Evolutionary conservation across 1,140 invertebrate species (phyloP).

Genomic region (Meloidogyne exigua): DNA sequence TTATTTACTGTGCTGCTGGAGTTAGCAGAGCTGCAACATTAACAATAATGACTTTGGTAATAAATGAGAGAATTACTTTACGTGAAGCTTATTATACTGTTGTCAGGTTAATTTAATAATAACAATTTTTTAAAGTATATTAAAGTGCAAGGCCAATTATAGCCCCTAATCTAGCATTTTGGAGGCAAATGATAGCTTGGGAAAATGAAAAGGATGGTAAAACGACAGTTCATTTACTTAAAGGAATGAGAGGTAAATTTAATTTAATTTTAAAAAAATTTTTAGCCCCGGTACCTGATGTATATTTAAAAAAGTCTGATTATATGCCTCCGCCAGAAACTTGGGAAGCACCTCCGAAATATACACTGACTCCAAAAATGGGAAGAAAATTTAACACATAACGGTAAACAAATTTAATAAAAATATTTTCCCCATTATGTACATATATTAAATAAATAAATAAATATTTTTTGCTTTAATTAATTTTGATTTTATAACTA

Average conservation of each 20-base stretch:
- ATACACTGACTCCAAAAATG: background rate
- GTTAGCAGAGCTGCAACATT: constrained; percentile 79
- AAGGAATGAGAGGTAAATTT: constrained; percentile 41
- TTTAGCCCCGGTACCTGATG: constrained; percentile 20
- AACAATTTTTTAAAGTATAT: background rate
- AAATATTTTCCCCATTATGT: no score
- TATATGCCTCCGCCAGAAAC: background rate
- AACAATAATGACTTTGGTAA: constrained; percentile 81
- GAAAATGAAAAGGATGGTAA: constrained; percentile 69
- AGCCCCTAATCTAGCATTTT: constrained; percentile 83
- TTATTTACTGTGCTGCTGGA: constrained; percentile 84
- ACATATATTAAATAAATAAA: no score
- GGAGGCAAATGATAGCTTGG: constrained; percentile 77
- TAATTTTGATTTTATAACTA: no score
- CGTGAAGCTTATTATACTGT: constrained; percentile 76
- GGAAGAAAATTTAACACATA: background rate
- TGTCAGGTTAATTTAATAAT: constrained; percentile 10
- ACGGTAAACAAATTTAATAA: background rate
- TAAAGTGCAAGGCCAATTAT: constrained; percentile 72
- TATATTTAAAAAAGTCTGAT: constrained; percentile 16
- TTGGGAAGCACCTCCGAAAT: background rate
- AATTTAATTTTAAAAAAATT: background rate
- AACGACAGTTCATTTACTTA: constrained; percentile 48
- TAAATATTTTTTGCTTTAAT: no score
- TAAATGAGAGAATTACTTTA: constrained; percentile 74